Conservation (phyloP, 1,140 invertebrate genomes). For the Zaprionus gabonicus region DNA sequence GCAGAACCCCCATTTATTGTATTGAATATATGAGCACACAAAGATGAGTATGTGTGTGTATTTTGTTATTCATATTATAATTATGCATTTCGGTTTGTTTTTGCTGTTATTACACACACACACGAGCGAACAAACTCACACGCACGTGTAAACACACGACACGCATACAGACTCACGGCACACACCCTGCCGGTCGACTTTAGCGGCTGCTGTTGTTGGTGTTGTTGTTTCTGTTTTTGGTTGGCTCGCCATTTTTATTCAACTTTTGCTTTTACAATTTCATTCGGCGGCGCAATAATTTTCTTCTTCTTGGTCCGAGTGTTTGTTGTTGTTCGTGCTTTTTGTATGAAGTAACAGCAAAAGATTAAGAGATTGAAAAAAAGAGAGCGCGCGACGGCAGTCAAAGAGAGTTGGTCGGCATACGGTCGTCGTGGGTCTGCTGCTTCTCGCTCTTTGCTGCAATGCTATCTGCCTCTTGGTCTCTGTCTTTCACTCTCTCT, state of each 20-base stretch:
- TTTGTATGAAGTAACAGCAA: conserved; percentile 66
- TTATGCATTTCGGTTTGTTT: conserved; percentile 53
- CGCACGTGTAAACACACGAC: conserved; percentile 8
- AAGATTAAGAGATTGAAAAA: conserved; percentile 25
- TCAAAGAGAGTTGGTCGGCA: neutral
- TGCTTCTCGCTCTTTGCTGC: conserved; percentile 6
- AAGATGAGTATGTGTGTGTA: conserved; percentile 2
- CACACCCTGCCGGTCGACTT: conserved; percentile 24
- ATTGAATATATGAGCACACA: conserved; percentile 2
- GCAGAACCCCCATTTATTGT: conserved; percentile 14
- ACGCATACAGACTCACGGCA: neutral
- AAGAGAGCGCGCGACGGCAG: conserved; percentile 7
- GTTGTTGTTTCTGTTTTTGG: conserved; percentile 37
- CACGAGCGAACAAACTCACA: conserved; percentile 10
- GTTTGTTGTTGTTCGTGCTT: conserved; percentile 46
- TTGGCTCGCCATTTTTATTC: conserved; percentile 68
- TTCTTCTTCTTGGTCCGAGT: conserved; percentile 64
- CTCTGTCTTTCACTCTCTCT: neutral
- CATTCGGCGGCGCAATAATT: conserved; percentile 79
- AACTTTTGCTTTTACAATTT: conserved; percentile 78
- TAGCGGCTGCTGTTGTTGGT: conserved; percentile 27
- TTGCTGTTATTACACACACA: conserved; percentile 32
- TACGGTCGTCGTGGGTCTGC: neutral
- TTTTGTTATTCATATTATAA: conserved; percentile 54
- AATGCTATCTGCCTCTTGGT: neutral